Evolutionary conservation across 2,888 invertebrate species (phyloP).

Genomic region (Yponomeuta malinellus): DNA sequence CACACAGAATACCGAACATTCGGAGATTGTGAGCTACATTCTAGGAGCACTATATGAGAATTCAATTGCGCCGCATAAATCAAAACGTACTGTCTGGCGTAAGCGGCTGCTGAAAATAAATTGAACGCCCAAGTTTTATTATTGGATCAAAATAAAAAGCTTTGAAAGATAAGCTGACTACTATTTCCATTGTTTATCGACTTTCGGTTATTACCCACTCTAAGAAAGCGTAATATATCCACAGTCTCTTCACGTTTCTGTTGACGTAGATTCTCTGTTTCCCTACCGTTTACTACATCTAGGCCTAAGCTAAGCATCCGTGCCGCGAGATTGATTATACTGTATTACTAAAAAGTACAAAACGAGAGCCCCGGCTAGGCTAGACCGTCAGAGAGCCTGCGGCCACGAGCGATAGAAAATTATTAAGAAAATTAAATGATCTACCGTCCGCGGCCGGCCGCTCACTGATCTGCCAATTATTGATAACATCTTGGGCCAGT

Average conservation of each 20-base stretch:
- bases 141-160: neutral
- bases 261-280: neutral
- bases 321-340: conserved; percentile 65
- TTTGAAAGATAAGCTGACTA: neutral
- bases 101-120: neutral
- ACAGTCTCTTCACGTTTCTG: too few species aligned
- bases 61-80: conserved; percentile 15
- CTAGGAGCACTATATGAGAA: conserved; percentile 23
- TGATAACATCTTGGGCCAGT: conserved; percentile 55
- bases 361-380: conserved; percentile 42
- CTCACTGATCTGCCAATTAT: conserved; percentile 72
- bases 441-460: conserved; percentile 50
- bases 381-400: conserved; percentile 46
- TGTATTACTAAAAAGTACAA: conserved; percentile 60
- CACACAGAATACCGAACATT: conserved; percentile 32
- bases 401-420: conserved; percentile 68
- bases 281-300: conserved; percentile 19
- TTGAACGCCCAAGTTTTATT: neutral
- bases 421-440: conserved; percentile 76
- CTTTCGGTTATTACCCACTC: too few species aligned
- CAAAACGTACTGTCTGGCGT: neutral
- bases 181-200: neutral
- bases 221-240: too few species aligned
- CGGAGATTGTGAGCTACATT: conserved; percentile 3
- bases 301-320: conserved; percentile 38